phyloP scores from a whole-genome alignment of 30 jellyfish, hydroid and myxozoan species.

The Cassiopea andromeda region DNA sequence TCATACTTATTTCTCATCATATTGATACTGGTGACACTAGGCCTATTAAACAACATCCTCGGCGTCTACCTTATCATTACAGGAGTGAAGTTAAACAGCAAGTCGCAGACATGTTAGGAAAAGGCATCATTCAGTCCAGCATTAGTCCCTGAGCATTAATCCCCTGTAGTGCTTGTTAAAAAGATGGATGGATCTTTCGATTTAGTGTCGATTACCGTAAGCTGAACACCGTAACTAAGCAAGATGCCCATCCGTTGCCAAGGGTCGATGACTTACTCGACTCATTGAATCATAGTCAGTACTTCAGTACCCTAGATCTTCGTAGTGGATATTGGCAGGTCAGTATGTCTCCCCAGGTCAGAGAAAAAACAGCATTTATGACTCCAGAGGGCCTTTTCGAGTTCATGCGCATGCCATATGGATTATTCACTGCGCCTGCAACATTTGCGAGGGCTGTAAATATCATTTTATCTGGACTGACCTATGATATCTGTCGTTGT shows the following conservation, averaged over 20 bases:
- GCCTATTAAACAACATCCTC: conserved; percentile 42
- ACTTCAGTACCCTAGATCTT: conserved; percentile 64
- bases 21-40: conserved; percentile 27
- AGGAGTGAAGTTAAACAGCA: conserved; percentile 32
- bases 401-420: conserved; percentile 43
- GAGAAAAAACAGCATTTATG: conserved; percentile 47
- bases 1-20: conserved; percentile 24
- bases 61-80: conserved; percentile 46
- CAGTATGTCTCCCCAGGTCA: conserved; percentile 41
- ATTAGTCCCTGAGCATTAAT: conserved; percentile 79
- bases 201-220: conserved; percentile 55
- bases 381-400: conserved; percentile 39
- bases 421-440: conserved; percentile 49
- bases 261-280: conserved; percentile 56
- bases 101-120: conserved; percentile 35
- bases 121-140: conserved; percentile 59
- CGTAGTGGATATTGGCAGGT: conserved; percentile 68
- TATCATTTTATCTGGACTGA: conserved; percentile 35
- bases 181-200: conserved; percentile 45
- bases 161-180: conserved; percentile 63
- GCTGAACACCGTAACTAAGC: conserved; percentile 42
- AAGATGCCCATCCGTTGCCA: conserved; percentile 73
- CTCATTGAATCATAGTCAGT: conserved; percentile 17
- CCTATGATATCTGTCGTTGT: conserved; percentile 27
- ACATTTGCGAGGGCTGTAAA: conserved; percentile 43